These are phyloP conservation scores for Xanthia togata DNA, from an alignment of 2,888 invertebrate species.

Conservation along the genomic window DNA sequence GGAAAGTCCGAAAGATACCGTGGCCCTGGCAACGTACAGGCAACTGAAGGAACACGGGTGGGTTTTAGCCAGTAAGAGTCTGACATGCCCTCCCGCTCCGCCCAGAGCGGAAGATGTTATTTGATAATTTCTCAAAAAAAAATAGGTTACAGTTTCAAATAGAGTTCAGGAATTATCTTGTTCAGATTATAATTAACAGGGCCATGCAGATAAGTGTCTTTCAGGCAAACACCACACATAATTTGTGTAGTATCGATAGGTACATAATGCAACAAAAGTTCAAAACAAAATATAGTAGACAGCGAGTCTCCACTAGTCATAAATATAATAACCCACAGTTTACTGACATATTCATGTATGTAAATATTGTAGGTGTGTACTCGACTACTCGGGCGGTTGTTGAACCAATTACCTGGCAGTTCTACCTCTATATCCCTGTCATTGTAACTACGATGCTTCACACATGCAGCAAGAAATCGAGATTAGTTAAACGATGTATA, in stretches of 20 bases:
- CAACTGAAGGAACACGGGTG: no score
- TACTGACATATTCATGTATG: constrained; percentile 55
- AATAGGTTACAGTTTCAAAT: no score
- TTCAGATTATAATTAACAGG: no score
- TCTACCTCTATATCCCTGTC: constrained; percentile 42
- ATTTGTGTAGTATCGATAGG: neutral
- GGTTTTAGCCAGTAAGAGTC: no score
- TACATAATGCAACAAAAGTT: neutral
- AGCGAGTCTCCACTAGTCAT: constrained; percentile 15
- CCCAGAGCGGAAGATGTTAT: no score
- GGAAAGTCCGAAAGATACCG: no score
- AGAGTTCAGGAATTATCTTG: no score
- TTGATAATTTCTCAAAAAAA: no score
- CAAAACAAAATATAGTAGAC: constrained; percentile 30
- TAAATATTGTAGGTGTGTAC: constrained; percentile 50
- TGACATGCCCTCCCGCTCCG: no score
- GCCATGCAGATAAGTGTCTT: neutral
- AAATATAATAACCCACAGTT: constrained; percentile 42
- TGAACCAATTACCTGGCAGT: constrained; percentile 38
- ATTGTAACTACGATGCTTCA: neutral
- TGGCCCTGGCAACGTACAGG: no score
- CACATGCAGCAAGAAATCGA: neutral
- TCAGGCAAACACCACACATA: neutral
- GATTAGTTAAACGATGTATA: neutral
- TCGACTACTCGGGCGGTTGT: constrained; percentile 19